Evolutionary conservation across 1,140 invertebrate species (phyloP).

Genomic region (Caerostris darwini): DNA sequence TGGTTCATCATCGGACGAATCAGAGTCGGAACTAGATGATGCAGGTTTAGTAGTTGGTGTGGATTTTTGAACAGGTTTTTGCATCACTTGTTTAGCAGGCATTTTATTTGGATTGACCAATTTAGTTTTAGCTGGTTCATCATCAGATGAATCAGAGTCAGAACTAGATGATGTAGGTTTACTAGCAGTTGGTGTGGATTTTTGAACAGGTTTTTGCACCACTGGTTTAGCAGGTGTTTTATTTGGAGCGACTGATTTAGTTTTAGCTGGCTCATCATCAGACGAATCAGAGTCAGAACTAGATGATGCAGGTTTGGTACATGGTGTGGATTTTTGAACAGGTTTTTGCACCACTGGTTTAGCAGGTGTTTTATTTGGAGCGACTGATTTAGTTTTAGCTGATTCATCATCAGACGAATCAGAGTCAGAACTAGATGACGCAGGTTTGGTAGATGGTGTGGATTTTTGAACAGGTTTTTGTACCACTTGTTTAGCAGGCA

Average conservation of each 20-base stretch:
- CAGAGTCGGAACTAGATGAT: constrained; percentile 37
- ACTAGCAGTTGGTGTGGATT: neutral
- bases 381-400: neutral
- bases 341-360: neutral
- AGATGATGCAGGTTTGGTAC: neutral
- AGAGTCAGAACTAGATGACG: neutral
- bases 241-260: neutral
- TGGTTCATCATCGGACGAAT: constrained; percentile 14
- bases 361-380: neutral
- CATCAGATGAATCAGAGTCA: constrained; percentile 38
- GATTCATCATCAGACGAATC: constrained; percentile 31
- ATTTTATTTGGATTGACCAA: neutral
- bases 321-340: neutral
- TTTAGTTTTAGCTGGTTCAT: neutral
- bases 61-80: neutral
- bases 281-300: constrained; percentile 4
- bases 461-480: neutral
- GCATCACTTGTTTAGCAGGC: neutral
- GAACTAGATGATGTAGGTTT: neutral
- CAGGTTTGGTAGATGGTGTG: neutral
- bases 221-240: neutral
- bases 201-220: neutral
- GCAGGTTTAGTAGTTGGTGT: neutral
- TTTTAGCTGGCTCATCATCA: constrained; percentile 1
- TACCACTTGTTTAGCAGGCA: neutral